These are phyloP conservation scores for Enteromius unitaeniatus DNA, from an alignment of 2,797 vertebrate genomes.

Conservation along the genomic window DNA sequence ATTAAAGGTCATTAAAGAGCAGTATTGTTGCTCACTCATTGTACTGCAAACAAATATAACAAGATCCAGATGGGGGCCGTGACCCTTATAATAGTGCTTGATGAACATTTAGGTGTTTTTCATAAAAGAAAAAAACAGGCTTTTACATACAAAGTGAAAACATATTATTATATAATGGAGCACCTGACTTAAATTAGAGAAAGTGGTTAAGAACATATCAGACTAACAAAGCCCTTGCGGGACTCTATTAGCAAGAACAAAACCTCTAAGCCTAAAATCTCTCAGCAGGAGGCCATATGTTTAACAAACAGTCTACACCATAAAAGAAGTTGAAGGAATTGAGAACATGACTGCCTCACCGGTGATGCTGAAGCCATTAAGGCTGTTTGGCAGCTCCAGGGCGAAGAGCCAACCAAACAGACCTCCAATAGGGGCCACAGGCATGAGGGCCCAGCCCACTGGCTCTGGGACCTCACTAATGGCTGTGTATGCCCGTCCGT, in stretches of 20 bases:
- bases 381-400: slow-evolving; percentile 86
- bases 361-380: slow-evolving; percentile 89
- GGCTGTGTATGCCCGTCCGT: slow-evolving; percentile 91
- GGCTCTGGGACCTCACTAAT: slow-evolving; percentile 89
- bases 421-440: slow-evolving; percentile 86
- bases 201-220: slow-evolving; percentile 43
- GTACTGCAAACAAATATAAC: slow-evolving; percentile 14
- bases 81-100: slow-evolving; percentile 36
- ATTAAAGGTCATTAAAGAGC: slow-evolving; percentile 10
- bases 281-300: slow-evolving; percentile 50
- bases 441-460: slow-evolving; percentile 87
- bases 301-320: slow-evolving; percentile 59
- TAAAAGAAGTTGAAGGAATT: slow-evolving; percentile 47
- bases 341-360: slow-evolving; percentile 76
- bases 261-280: slow-evolving; percentile 35
- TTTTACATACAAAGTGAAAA: slow-evolving; percentile 39
- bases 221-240: slow-evolving; percentile 66
- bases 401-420: slow-evolving; percentile 96
- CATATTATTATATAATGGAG: slow-evolving; percentile 40
- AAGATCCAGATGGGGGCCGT: slow-evolving; percentile 49
- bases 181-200: slow-evolving; percentile 76
- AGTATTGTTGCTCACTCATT: slow-evolving; percentile 2
- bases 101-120: slow-evolving; percentile 45
- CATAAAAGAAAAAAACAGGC: not conserved
- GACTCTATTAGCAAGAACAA: slow-evolving; percentile 52